These are phyloP conservation scores for Spinus olivaceus DNA, from an alignment of 2,797 vertebrate species.

Conservation along the genomic window DNA sequence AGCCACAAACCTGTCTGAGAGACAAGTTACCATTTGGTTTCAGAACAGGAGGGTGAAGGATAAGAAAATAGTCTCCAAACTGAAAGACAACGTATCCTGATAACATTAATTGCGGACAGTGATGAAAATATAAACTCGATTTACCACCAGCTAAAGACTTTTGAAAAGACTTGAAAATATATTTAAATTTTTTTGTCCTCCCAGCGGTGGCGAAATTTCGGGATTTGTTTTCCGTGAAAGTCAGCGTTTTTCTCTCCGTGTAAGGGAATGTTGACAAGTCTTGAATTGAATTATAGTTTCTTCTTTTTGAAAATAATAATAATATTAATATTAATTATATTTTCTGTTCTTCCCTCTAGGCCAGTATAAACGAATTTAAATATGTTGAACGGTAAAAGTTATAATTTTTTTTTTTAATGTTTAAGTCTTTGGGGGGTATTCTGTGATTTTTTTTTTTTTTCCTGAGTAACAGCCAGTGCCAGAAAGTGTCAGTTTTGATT, in stretches of 20 bases:
- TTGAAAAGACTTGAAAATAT: slow-evolving; percentile 77
- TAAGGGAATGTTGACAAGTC: slow-evolving; percentile 47
- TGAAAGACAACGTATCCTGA: slow-evolving; percentile 82
- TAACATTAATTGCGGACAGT: slow-evolving; percentile 37
- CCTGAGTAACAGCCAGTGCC: slow-evolving; percentile 2
- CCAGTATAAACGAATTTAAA: slow-evolving; percentile 73
- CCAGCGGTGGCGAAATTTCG: slow-evolving; percentile 48
- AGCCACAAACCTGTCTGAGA: slow-evolving; percentile 84
- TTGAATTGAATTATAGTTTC: slow-evolving; percentile 58
- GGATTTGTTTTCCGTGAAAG: slow-evolving; percentile 52
- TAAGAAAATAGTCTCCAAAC: slow-evolving; percentile 84
- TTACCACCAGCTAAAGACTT: slow-evolving; percentile 56
- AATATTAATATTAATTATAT: slow-evolving; percentile 38
- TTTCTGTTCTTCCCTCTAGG: slow-evolving; percentile 62
- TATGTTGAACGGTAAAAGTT: slow-evolving; percentile 35
- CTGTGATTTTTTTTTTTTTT: not conserved
- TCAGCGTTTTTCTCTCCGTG: slow-evolving; percentile 41
- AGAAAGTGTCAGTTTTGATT: slow-evolving; percentile 40
- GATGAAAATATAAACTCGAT: slow-evolving; percentile 50
- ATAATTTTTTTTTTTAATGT: slow-evolving; percentile 59
- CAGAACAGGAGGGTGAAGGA: slow-evolving; percentile 87
- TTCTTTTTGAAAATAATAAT: slow-evolving; percentile 63
- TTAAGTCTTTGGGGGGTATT: slow-evolving; percentile 5
- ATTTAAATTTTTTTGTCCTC: slow-evolving; percentile 67
- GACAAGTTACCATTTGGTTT: slow-evolving; percentile 91